These are phyloP conservation scores for Brachionus paranguensis DNA, from an alignment of 1,140 invertebrate species.

Conservation along the genomic window DNA sequence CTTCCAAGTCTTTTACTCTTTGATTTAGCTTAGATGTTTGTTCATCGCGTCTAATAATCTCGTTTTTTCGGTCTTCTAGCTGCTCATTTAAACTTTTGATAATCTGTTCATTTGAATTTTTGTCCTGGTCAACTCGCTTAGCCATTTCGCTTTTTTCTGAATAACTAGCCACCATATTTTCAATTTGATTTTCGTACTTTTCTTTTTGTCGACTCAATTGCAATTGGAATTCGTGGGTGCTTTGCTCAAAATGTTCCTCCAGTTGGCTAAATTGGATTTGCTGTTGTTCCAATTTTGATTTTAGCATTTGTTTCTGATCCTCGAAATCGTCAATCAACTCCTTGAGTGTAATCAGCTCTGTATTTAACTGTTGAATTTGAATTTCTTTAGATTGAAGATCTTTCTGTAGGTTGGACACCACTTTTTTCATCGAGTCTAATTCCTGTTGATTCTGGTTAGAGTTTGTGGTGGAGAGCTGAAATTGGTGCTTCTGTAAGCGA, in stretches of 20 bases:
- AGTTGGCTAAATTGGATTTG: conserved; percentile 31
- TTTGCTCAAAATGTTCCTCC: conserved; percentile 29
- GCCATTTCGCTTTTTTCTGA: background rate
- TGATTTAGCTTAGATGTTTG: conserved; percentile 44
- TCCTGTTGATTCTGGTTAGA: background rate
- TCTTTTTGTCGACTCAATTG: background rate
- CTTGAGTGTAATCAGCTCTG: background rate
- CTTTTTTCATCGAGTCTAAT: background rate
- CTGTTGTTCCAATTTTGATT: conserved; percentile 29
- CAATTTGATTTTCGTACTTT: background rate
- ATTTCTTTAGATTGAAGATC: conserved; percentile 44
- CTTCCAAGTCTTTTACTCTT: conserved; percentile 71
- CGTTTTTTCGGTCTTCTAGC: conserved; percentile 45
- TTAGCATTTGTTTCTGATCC: conserved; percentile 28
- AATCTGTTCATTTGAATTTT: background rate
- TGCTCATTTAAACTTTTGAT: background rate
- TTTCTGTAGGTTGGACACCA: background rate
- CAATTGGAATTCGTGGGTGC: background rate
- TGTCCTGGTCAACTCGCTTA: background rate
- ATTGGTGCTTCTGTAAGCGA: conserved; percentile 52
- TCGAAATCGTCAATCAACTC: conserved; percentile 34
- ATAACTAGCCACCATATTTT: background rate
- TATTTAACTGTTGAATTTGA: conserved; percentile 28
- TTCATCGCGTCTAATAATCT: conserved; percentile 56
- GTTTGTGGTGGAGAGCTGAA: background rate